Evolutionary conservation across 2,113 vertebrate species (phyloP), one percentile per base, ranked within the genome.

Genomic region (Brachyhypopomus gauderio): DNA sequence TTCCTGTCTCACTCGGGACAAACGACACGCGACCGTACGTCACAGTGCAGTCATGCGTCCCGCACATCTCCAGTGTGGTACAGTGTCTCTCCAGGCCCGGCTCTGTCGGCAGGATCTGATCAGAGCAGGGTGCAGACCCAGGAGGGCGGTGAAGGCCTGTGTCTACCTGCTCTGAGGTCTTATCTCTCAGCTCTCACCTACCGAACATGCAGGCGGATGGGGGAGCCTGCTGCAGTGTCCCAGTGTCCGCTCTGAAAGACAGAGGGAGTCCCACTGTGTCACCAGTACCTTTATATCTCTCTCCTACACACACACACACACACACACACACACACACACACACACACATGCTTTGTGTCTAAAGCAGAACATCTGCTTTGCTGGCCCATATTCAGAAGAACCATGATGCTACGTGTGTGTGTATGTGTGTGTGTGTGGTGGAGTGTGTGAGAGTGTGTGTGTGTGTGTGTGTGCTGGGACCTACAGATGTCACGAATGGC

Each of bases 401-500:
- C 27, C 71, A 74, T 74, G 79, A 71, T 66, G 78, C 59, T 73
- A 58, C 20, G 17, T 56, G 77, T 78, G 30, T 75, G 34, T 38
- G 73, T 71, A 59, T 66, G 30, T 30, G 30, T 30, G n/a, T n/a
- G n/a, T 30, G 30, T 30, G 30, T 30, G 30, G 3, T 1, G 3
- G 30, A 30, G 48, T 78, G 76, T 78, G 76, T 78, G 77, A 72
- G 72, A 56, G 78, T 75, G 79, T 58, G 55, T 64, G 75, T 71
- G 38, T 58, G 75, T 56, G 22, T 38, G 74, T 59, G 80, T 52
- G 23, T 52, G 12, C 67, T 8, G 52, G 58, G 20, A 41, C 16
- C 52, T 82, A 38, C 75, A 78, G 75, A 69, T 73, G 69, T 75
- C 79, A n/a, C 19, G 48, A 22, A n/a, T 1, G 60, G 20, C 60